A percentile compares a stretch with the other conserved stretches of the same genome.
These are phyloP conservation scores for Elephas maximus DNA, from an alignment of 2,113 vertebrate genomes.

Conservation along the genomic window DNA sequence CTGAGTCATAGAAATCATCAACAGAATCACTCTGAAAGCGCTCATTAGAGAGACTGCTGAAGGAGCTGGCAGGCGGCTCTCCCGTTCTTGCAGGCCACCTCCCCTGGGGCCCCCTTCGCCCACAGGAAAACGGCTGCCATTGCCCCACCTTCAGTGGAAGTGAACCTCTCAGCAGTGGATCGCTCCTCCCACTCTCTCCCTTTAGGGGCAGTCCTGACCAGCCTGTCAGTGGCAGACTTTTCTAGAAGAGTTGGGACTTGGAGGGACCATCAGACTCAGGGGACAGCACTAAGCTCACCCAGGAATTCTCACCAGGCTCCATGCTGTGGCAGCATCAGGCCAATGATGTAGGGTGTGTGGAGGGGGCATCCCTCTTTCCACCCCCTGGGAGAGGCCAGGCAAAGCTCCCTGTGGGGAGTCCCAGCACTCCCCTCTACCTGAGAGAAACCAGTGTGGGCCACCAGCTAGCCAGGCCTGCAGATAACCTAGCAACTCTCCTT, in stretches of 20 bases:
- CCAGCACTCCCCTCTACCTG: background rate
- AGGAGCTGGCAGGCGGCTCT: accelerated
- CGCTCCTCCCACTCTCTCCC: background rate
- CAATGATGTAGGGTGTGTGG: background rate
- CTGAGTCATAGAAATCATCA: conserved; percentile 24
- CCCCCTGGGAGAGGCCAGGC: background rate
- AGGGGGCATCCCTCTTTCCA: background rate
- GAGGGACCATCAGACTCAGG: background rate
- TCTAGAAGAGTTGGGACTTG: background rate
- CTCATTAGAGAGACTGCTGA: background rate
- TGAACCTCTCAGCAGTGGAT: too few relatives aligned
- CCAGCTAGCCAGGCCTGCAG: background rate
- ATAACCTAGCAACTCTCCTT: background rate
- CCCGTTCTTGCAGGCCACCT: background rate
- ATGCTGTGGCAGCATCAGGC: background rate
- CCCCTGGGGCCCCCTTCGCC: background rate
- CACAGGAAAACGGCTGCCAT: background rate
- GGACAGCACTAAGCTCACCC: background rate
- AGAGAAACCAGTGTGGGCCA: background rate
- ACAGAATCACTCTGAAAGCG: background rate
- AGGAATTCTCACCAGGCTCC: background rate
- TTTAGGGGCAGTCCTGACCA: background rate
- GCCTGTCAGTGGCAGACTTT: background rate
- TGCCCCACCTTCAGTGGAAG: background rate
- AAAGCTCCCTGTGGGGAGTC: background rate